These are phyloP conservation scores for Xenentodon cancila DNA, from an alignment of 2,797 vertebrate genomes.

Conservation along the genomic window DNA sequence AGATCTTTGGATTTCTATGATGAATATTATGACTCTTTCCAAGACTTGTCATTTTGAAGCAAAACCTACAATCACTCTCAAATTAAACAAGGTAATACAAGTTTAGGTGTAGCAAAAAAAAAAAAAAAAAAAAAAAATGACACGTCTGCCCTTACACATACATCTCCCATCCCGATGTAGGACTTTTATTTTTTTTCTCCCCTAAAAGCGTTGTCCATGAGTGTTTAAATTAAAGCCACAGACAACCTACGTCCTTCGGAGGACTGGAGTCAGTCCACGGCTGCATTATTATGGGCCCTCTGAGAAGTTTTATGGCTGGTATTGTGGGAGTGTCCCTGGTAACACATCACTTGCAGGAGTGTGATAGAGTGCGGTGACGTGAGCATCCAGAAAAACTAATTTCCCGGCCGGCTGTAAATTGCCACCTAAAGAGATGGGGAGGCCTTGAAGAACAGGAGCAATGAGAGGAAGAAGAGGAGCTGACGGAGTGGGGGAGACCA, in stretches of 20 bases:
- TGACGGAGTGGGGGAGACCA: constrained; percentile 9
- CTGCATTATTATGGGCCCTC: constrained; percentile 67
- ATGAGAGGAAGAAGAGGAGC: constrained; percentile 15
- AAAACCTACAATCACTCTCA: too few relatives aligned
- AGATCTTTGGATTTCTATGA: neutral
- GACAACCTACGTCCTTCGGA: constrained; percentile 73
- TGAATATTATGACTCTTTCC: too few relatives aligned
- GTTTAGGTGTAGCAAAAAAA: too few relatives aligned
- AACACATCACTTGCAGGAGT: constrained; percentile 68
- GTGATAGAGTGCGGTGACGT: constrained; percentile 70
- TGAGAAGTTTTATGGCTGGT: constrained; percentile 75
- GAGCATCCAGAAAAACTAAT: constrained; percentile 72
- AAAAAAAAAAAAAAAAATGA: constrained; percentile 33
- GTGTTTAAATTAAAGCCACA: constrained; percentile 72
- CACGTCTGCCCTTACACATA: constrained; percentile 19
- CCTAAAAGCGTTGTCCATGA: constrained; percentile 38
- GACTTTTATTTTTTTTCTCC: constrained; percentile 32
- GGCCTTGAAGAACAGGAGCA: constrained; percentile 58
- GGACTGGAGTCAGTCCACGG: constrained; percentile 32
- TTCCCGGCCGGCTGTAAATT: constrained; percentile 76
- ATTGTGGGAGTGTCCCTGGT: constrained; percentile 71
- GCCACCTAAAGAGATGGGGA: constrained; percentile 61
- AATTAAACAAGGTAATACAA: too few relatives aligned
- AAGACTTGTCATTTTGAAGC: too few relatives aligned
- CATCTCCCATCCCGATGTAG: constrained; percentile 41